Evolutionary conservation across 2,888 invertebrate species (phyloP), one percentile per base, ranked within the genome.

Genomic region (Quadriops clusia): DNA sequence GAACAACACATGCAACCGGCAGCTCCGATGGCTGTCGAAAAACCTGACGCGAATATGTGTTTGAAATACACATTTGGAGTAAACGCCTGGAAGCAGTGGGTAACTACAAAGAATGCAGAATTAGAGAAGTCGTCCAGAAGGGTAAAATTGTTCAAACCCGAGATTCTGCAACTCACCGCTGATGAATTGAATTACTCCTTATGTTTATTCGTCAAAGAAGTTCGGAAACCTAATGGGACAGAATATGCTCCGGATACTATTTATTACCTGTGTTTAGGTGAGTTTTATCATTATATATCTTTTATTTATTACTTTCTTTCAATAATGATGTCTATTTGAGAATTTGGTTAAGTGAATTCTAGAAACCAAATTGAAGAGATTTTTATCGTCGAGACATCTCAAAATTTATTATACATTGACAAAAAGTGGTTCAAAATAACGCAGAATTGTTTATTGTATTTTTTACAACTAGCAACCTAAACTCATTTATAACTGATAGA

Each of bases 41-140:
- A 84, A 46, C 83, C 85, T 0, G 85, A 86, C 53, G 83, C 83
- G 2, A 82, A 84, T 52, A 81, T 85, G 80, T 82, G 81, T 48
- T 67, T 85, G 17, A 85, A 83, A 21, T 86, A 77, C 55, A 85
- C 84, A 6, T 84, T 85, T 49, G 89, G 89, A 32, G 83, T 87
- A 21, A 85, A 85, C 56, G 87, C 87, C 0, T 89, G 87, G 86
- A 79, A 80, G 43, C 82, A 85, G 49, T 89, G 89, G 87, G 85
- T 85, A 29, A 70, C 70, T 65, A 74, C 74, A 23, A 87, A 86
- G 80, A 84, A 56, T 70, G 77, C 4, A 6, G 45, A 45, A 23
- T 20, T 43, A 22, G 36, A 39, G 14, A 43, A 43, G 23, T 23
- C 32, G 16, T 23, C 34, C n/a, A 30, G 28, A 6, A 15, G 28